A percentile compares a stretch with the other conserved stretches of the same genome.
Conservation (phyloP, 2,888 invertebrate genomes). For the Ischnura elegans region DNA sequence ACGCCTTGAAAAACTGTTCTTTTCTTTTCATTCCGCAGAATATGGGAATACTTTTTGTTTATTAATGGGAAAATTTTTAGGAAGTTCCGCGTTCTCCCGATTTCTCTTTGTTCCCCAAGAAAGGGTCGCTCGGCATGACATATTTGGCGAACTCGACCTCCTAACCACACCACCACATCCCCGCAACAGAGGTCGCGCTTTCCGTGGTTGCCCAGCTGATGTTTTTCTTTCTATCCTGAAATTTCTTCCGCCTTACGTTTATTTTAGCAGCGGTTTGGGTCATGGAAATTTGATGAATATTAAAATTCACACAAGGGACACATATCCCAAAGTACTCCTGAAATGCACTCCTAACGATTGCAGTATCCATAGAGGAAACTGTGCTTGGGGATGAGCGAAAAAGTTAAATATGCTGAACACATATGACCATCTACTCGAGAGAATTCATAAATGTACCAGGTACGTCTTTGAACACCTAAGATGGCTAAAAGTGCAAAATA, state of each 20-base stretch:
- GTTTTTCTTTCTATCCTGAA: not conserved
- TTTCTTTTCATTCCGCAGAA: not conserved
- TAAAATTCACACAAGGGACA: not conserved
- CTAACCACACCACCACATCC: not conserved
- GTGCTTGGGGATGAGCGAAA: not conserved
- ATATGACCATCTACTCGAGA: no score
- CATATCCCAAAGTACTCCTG: not conserved
- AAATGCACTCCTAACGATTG: not conserved
- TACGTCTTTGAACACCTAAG: no score
- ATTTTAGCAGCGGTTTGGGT: not conserved
- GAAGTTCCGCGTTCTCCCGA: not conserved
- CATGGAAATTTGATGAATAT: not conserved
- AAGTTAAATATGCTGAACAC: no score
- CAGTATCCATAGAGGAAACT: not conserved
- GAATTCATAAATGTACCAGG: no score
- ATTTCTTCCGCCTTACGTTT: not conserved
- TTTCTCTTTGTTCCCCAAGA: not conserved
- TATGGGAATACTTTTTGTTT: conserved; percentile 6
- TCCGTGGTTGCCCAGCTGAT: not conserved
- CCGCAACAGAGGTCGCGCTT: not conserved
- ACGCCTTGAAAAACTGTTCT: not conserved
- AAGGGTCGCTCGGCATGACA: not conserved
- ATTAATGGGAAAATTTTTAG: conserved; percentile 17
- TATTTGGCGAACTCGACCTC: conserved; percentile 30
- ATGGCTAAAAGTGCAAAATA: no score